Base-by-base conservation (phyloP, 1,140 invertebrate genomes). In the Ceratitis capitata region DNA sequence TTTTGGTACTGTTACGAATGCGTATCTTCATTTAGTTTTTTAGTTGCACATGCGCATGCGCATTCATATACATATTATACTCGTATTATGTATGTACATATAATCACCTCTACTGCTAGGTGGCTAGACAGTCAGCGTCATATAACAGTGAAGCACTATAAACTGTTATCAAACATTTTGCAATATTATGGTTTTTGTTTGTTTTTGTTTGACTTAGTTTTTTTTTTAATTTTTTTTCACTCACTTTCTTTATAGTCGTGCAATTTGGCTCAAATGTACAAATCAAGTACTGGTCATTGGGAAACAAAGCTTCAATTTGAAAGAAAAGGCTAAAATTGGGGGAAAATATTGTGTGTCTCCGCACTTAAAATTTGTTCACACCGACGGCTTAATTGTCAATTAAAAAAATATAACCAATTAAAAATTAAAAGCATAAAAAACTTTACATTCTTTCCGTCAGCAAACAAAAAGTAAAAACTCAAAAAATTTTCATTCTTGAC, bases 91-190 rank as follows among this genome's bases (percentile, higher is more conserved):
- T n/a, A n/a, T n/a, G n/a, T n/a, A n/a, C n/a, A n/a, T n/a, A n/a
- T n/a, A n/a, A n/a, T n/a, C n/a, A n/a, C n/a, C n/a, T 78, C 3
- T 35, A 39, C 32, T 78, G 69, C 35, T 78, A 23, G 39, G n/a
- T 78, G 39, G 5, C 69, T 78, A 23, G 39, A 10, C 45, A 23
- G 5, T 39, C 19, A 35, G n/a, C 45, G 39, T 78, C 39, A 78
- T 26, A 78, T 78, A 45, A 78, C 69, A 78, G 45, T 78, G 69
- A n/a, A 78, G 69, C 19, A 19, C n/a, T 39, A 45, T 78, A 39
- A 78, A 45, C 10, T 78, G 69, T 78, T 78, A 78, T 78, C 69
- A 78, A 78, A 78, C 45, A 78, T 45, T 78, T 78, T 78, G 69
- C 69, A 78, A 78, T 42, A 45, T 26, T 78, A 6, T 39, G 35